Evolutionary conservation across 1,140 invertebrate species (phyloP).

Genomic region (Arion vulgaris): DNA sequence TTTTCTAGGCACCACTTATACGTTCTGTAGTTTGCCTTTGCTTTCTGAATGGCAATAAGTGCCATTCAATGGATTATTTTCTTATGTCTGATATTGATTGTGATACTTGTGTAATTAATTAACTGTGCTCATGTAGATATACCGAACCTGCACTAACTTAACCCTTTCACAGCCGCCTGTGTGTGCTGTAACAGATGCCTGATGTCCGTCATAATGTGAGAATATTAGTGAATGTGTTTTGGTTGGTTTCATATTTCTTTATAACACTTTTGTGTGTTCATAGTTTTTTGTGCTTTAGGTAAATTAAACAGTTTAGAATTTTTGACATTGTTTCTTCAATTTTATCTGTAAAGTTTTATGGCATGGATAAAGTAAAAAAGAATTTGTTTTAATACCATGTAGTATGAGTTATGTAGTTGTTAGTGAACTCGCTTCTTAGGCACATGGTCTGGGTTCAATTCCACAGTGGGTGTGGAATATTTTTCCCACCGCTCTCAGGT

Average conservation of each 20-base stretch:
- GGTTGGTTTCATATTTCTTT: not conserved
- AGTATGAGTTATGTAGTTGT: no score
- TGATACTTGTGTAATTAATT: not conserved
- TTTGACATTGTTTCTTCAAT: not conserved
- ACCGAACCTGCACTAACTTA: not conserved
- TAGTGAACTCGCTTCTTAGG: no score
- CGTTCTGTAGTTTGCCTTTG: no score
- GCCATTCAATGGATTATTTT: no score
- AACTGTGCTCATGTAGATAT: not conserved
- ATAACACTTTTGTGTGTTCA: not conserved
- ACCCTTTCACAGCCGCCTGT: not conserved
- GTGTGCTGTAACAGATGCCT: not conserved
- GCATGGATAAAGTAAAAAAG: no score
- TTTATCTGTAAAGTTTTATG: no score
- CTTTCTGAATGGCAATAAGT: no score
- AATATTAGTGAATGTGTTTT: not conserved
- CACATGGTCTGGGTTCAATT: no score
- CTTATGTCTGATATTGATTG: not conserved
- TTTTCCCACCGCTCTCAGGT: no score
- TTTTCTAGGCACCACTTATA: no score
- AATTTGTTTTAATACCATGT: no score
- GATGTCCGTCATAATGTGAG: not conserved
- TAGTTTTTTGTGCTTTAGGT: not conserved
- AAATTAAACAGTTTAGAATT: not conserved
- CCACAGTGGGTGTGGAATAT: no score